Evolutionary conservation across 2,888 invertebrate genomes (phyloP).

Genomic region (Amitus sp.): DNA sequence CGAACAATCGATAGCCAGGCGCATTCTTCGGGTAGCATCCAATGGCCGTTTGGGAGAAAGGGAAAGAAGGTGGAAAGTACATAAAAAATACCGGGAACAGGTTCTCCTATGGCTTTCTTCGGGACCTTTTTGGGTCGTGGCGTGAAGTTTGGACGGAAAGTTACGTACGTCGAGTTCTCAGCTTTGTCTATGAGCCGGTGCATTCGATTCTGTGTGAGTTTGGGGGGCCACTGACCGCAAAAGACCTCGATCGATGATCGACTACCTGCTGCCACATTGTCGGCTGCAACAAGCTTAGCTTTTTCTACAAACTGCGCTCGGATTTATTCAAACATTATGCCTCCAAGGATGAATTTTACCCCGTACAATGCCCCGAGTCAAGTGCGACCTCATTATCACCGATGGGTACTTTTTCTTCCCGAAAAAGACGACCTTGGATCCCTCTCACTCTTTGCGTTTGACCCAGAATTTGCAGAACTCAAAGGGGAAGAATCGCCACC

Average conservation of each 20-base stretch:
- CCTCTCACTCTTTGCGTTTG: too few relatives aligned
- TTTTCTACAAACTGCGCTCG: not conserved
- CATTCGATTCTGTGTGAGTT: too few relatives aligned
- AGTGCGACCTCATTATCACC: constrained; percentile 2
- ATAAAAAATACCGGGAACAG: constrained; percentile 43
- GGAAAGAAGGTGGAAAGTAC: constrained; percentile 18
- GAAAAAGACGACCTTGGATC: too few relatives aligned
- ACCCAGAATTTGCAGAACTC: too few relatives aligned
- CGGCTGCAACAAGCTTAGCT: not conserved
- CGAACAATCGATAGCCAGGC: constrained; percentile 6
- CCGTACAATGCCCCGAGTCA: not conserved
- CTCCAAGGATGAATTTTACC: not conserved
- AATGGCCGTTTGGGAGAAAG: not conserved
- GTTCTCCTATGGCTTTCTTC: constrained; percentile 35
- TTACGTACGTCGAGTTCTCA: not conserved
- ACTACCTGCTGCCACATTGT: constrained; percentile 20
- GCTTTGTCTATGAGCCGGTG: not conserved
- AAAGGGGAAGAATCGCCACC: too few relatives aligned
- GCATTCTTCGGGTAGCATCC: constrained; percentile 1
- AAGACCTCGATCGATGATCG: constrained; percentile 23
- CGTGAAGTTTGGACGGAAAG: too few relatives aligned
- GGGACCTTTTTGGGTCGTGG: not conserved
- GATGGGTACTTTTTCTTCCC: too few relatives aligned
- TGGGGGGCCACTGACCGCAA: constrained; percentile 1
- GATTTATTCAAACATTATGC: constrained; percentile 1